phyloP scores from a whole-genome alignment of 2,888 invertebrate species.

The Agriotes lineatus region DNA sequence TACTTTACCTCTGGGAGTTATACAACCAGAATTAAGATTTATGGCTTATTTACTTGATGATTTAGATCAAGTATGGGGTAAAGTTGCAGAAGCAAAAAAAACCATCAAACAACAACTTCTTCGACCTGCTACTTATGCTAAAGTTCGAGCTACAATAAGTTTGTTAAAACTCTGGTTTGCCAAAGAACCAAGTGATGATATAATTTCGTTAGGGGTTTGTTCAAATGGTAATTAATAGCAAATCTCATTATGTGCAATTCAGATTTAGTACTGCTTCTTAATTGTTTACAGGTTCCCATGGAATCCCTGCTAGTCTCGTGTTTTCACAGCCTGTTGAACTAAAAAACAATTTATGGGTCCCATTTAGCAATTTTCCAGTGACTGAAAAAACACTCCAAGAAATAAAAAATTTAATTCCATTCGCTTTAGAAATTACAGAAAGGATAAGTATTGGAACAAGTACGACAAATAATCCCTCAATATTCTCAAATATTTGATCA shows the following conservation, averaged over 20 bases:
- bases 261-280: not conserved
- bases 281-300: slow-evolving; percentile 67
- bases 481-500: too few relatives aligned
- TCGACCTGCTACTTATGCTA: slow-evolving; percentile 56
- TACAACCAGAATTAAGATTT: slow-evolving; percentile 69
- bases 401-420: slow-evolving; percentile 41
- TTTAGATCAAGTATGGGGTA: slow-evolving; percentile 56
- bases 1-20: slow-evolving; percentile 67
- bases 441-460: slow-evolving; percentile 16
- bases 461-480: too few relatives aligned
- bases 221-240: slow-evolving; percentile 70
- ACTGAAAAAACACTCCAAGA: slow-evolving; percentile 39
- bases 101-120: slow-evolving; percentile 46
- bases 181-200: slow-evolving; percentile 58
- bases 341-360: slow-evolving; percentile 66
- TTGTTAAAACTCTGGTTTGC: slow-evolving; percentile 69
- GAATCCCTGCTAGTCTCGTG: slow-evolving; percentile 67
- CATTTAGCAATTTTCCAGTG: slow-evolving; percentile 58
- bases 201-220: slow-evolving; percentile 69
- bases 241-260: slow-evolving; percentile 5
- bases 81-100: not conserved
- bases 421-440: slow-evolving; percentile 35
- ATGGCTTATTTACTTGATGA: slow-evolving; percentile 68
- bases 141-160: slow-evolving; percentile 65
- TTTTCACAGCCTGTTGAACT: slow-evolving; percentile 72